phyloP scores from a whole-genome alignment of 2,888 invertebrate genomes.

The Anorthoa munda region DNA sequence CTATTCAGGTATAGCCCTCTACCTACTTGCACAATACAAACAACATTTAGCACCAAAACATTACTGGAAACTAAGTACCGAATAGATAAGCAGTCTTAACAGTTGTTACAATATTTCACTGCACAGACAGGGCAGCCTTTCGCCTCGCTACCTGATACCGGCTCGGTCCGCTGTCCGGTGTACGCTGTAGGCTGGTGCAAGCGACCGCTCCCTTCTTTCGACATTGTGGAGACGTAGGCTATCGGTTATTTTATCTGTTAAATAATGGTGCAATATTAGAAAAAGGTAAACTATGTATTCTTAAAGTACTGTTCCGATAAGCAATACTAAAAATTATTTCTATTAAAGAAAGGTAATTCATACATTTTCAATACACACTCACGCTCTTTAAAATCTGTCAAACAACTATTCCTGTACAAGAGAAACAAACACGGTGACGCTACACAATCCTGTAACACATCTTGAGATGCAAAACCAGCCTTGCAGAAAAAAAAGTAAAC shows the following conservation, averaged over 20 bases:
- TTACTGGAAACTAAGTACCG: conserved; percentile 12
- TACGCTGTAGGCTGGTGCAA: conserved; percentile 7
- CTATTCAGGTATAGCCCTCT: not conserved
- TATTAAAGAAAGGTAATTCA: too few relatives aligned
- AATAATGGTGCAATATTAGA: too few relatives aligned
- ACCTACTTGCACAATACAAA: conserved; percentile 20
- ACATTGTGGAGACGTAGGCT: conserved; percentile 23
- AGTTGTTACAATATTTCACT: conserved; percentile 41
- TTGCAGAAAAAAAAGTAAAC: too few relatives aligned
- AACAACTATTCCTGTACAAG: too few relatives aligned
- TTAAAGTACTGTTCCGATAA: too few relatives aligned
- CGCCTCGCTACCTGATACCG: conserved; percentile 22
- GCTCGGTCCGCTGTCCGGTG: not conserved
- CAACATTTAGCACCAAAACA: conserved; percentile 9
- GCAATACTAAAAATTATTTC: too few relatives aligned
- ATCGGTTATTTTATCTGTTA: conserved; percentile 3
- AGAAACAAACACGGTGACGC: too few relatives aligned
- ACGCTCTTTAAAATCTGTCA: too few relatives aligned
- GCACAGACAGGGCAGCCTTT: conserved; percentile 44
- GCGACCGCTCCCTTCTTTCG: conserved; percentile 45
- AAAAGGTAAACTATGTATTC: too few relatives aligned
- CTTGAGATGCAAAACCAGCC: too few relatives aligned
- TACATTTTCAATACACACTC: too few relatives aligned
- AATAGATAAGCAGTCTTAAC: conserved; percentile 15
- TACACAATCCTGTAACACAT: too few relatives aligned